These are phyloP conservation scores for Cottoperca gobio DNA, from an alignment of 2,797 vertebrate species.

Conservation along the genomic window DNA sequence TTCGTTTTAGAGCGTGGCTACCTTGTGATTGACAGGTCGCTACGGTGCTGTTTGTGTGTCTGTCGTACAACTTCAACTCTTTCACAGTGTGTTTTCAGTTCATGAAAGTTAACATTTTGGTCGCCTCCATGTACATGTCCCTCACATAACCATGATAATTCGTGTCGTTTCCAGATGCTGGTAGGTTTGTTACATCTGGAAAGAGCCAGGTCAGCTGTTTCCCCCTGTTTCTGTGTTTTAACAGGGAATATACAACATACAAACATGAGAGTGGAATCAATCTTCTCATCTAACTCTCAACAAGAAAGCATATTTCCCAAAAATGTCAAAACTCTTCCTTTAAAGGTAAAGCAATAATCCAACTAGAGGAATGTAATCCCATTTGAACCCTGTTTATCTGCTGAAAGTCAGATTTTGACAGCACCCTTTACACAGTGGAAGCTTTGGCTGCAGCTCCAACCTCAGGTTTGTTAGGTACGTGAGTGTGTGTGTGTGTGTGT, in stretches of 20 bases:
- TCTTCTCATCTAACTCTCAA: not conserved
- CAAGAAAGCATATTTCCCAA: not conserved
- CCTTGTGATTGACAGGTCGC: too few species aligned
- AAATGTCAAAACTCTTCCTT: constrained; percentile 11
- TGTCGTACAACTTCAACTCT: too few species aligned
- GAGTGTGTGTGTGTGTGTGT: constrained; percentile 12
- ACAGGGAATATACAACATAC: not conserved
- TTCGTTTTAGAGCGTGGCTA: too few species aligned
- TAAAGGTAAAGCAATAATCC: constrained; percentile 8
- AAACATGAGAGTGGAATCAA: not conserved
- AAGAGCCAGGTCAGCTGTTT: not conserved
- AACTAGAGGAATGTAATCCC: constrained; percentile 6
- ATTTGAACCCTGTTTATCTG: constrained; percentile 31
- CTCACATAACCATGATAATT: not conserved
- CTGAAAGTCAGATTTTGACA: constrained; percentile 38
- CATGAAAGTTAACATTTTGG: too few species aligned
- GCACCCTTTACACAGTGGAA: constrained; percentile 17
- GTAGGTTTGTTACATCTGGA: not conserved
- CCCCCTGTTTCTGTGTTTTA: not conserved
- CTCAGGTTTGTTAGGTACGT: constrained; percentile 2
- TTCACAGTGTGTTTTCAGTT: too few species aligned
- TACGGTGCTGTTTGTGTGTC: too few species aligned
- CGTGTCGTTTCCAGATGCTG: accelerated
- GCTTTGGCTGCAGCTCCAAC: constrained; percentile 17
- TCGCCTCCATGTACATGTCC: too few species aligned